A percentile compares a stretch with the other conserved stretches of the same genome.
Conservation (phyloP, 2,113 vertebrate genomes). For the Origma solitaria region DNA sequence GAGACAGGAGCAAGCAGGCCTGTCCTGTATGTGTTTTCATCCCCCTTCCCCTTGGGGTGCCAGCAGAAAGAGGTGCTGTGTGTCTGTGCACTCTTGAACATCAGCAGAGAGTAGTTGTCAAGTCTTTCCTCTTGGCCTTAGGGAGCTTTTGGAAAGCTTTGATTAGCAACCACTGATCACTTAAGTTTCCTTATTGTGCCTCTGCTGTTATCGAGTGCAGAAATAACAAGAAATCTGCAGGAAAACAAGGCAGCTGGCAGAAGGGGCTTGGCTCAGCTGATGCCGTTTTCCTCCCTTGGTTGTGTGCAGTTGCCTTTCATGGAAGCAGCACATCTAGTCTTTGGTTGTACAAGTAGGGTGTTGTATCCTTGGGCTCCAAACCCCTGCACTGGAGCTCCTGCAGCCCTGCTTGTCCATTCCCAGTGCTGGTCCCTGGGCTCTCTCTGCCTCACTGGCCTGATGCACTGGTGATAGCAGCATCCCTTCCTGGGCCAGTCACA, state of each 20-base stretch:
- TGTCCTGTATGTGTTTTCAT: not conserved
- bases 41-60: not conserved
- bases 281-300: not conserved
- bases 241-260: not conserved
- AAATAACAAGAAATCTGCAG: not conserved
- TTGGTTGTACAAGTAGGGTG: fast-evolving
- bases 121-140: not conserved
- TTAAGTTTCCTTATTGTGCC: not conserved
- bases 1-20: not conserved
- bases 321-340: not conserved
- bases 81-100: not conserved
- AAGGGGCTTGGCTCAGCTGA: not conserved
- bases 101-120: not conserved
- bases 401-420: not conserved
- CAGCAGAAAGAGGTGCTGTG: not conserved
- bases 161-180: not conserved
- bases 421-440: not conserved
- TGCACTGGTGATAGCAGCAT: fast-evolving
- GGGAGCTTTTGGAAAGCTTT: not conserved
- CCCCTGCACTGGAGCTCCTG: not conserved
- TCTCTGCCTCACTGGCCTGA: not conserved
- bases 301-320: not conserved
- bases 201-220: not conserved
- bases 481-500: not conserved
- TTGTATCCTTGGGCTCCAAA: not conserved